phyloP scores from a whole-genome alignment of 92 coral and sea anemone genomes.

The Muricea muricata region DNA sequence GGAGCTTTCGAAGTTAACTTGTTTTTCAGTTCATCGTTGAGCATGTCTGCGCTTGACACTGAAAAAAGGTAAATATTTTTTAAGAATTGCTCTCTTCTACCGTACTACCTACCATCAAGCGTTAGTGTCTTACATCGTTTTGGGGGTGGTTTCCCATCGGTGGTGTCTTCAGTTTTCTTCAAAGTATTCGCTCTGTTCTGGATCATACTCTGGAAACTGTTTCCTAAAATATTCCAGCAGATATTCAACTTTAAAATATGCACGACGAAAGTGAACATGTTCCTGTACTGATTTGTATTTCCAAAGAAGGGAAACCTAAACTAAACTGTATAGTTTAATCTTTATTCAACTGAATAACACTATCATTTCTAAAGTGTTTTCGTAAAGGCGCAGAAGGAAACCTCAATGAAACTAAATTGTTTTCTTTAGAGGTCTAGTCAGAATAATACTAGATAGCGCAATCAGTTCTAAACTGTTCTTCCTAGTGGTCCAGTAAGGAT shows the following conservation, averaged over 20 bases:
- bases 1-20: constrained; percentile 72
- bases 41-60: constrained; percentile 90
- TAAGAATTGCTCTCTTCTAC: no score
- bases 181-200: constrained; percentile 14
- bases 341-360: no score
- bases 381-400: no score
- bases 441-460: no score
- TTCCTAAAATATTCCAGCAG: neutral
- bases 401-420: no score
- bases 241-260: neutral
- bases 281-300: no score
- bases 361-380: no score
- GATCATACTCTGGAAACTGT: constrained; percentile 37
- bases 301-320: no score
- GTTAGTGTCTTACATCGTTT: constrained; percentile 17
- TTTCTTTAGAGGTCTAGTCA: no score
- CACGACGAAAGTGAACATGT: neutral
- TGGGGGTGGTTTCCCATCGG: neutral
- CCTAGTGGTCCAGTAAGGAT: neutral
- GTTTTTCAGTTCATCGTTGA: constrained; percentile 89
- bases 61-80: no score
- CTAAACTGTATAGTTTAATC: no score
- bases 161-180: constrained; percentile 25
- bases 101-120: no score
- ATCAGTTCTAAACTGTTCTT: neutral